A percentile compares a stretch with the other conserved stretches of the same genome.
Evolutionary conservation across 2,113 vertebrate species (phyloP).

Genomic region (Proteles cristata): DNA sequence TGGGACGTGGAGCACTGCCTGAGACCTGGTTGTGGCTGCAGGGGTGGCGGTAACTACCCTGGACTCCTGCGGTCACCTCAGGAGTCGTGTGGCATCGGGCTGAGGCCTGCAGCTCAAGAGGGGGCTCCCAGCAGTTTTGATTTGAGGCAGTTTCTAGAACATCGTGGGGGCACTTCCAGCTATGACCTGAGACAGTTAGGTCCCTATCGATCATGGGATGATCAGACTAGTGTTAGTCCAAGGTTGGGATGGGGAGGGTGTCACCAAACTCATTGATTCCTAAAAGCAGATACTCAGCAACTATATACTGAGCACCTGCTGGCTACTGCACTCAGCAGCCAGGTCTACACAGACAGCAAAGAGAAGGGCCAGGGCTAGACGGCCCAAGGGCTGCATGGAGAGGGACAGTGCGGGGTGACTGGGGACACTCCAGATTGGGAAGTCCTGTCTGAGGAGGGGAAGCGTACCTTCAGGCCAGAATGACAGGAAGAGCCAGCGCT

Average conservation of each 20-base stretch:
- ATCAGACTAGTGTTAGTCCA: not conserved
- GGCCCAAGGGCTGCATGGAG: not conserved
- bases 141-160: not conserved
- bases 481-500: not conserved
- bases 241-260: not conserved
- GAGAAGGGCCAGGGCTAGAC: not conserved
- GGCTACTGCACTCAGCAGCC: not conserved
- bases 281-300: not conserved
- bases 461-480: not conserved
- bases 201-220: not conserved
- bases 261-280: not conserved
- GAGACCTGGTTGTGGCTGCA: not conserved
- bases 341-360: not conserved
- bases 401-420: not conserved
- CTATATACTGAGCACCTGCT: not conserved
- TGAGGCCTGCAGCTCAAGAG: not conserved
- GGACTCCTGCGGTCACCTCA: not conserved
- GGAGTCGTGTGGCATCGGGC: too few species aligned
- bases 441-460: not conserved
- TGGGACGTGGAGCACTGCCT: not conserved
- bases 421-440: not conserved
- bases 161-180: not conserved
- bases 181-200: not conserved
- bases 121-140: not conserved
- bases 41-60: not conserved